These are phyloP conservation scores for Corapipo altera DNA, from an alignment of 2,113 vertebrate genomes.

Conservation along the genomic window DNA sequence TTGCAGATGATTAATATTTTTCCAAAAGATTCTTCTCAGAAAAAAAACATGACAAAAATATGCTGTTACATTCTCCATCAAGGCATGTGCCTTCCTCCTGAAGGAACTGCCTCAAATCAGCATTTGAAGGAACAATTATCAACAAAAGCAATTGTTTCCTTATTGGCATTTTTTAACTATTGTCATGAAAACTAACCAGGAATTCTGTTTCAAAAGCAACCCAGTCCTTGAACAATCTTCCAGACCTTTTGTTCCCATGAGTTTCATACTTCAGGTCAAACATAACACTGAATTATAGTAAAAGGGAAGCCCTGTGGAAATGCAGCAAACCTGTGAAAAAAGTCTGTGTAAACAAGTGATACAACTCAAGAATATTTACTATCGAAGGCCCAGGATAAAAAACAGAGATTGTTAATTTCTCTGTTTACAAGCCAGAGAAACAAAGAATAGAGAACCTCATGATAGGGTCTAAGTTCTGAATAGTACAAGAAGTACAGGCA, in stretches of 20 bases:
- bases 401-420: background rate
- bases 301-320: background rate
- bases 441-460: background rate
- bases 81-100: conserved; percentile 46
- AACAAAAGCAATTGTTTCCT: conserved; percentile 59
- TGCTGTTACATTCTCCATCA: background rate
- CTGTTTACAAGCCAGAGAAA: background rate
- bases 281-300: background rate
- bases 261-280: background rate
- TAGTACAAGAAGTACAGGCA: background rate
- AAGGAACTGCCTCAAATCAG: conserved; percentile 54
- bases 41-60: conserved; percentile 43
- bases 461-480: background rate
- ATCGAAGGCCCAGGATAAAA: background rate
- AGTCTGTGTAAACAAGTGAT: background rate
- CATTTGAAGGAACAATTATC: conserved; percentile 54
- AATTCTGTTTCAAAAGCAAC: conserved; percentile 43
- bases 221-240: background rate
- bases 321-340: background rate
- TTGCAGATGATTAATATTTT: background rate
- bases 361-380: background rate
- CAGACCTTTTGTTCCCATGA: background rate
- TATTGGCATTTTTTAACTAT: conserved; percentile 17
- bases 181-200: background rate
- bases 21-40: conserved; percentile 43